Evolutionary conservation across 2,113 vertebrate species (phyloP).

Genomic region (Odocoileus virginianus): DNA sequence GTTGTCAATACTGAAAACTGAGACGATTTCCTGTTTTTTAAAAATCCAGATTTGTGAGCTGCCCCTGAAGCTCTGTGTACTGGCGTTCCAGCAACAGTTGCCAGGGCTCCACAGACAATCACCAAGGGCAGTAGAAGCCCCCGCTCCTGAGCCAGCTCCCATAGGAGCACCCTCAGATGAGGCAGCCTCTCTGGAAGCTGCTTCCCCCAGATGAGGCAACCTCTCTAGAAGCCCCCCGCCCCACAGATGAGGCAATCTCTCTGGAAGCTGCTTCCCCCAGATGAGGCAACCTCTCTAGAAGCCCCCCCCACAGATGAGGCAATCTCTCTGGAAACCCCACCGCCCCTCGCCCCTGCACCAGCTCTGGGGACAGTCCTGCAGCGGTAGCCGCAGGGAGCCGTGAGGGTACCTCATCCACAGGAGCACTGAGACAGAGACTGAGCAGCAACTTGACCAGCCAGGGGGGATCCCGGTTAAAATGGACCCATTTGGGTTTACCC

Average conservation of each 20-base stretch:
- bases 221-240: background rate
- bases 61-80: background rate
- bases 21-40: background rate
- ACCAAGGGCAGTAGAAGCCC: background rate
- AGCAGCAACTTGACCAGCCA: background rate
- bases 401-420: background rate
- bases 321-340: background rate
- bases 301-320: no score
- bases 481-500: background rate
- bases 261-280: no score
- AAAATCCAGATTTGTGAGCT: background rate
- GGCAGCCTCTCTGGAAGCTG: background rate
- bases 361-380: background rate
- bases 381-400: background rate
- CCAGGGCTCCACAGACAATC: rapidly evolving
- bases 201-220: no score
- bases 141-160: background rate
- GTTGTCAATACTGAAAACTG: background rate
- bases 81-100: background rate
- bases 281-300: background rate
- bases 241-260: no score
- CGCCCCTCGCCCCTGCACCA: background rate
- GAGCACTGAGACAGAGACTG: background rate
- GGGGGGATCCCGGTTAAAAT: background rate
- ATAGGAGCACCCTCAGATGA: rapidly evolving